Evolutionary conservation across 2,113 vertebrate genomes (phyloP).

Genomic region (Thryonomys swinderianus): DNA sequence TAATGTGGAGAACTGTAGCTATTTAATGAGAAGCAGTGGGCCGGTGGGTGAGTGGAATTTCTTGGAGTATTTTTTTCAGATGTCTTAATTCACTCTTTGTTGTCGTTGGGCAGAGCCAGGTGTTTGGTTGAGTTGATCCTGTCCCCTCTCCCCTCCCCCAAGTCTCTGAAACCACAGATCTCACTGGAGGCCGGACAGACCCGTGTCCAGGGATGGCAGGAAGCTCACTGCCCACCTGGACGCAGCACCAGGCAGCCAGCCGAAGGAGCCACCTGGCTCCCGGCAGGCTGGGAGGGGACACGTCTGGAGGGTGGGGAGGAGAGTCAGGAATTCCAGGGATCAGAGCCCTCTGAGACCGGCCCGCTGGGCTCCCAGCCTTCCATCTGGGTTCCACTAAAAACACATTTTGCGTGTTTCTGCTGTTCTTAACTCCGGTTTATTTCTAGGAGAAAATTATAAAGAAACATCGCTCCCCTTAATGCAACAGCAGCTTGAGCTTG

Average conservation of each 20-base stretch:
- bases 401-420: slow-evolving; percentile 82
- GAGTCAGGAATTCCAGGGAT: slow-evolving; percentile 72
- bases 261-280: not conserved
- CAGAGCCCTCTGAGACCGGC: slow-evolving; percentile 71
- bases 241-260: not conserved
- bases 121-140: slow-evolving; percentile 67
- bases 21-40: slow-evolving; percentile 80
- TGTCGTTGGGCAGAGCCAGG: slow-evolving; percentile 76
- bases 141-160: slow-evolving; percentile 35
- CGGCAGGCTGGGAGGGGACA: not conserved
- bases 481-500: slow-evolving; percentile 60
- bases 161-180: slow-evolving; percentile 62
- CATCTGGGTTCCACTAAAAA: slow-evolving; percentile 84
- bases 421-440: slow-evolving; percentile 80
- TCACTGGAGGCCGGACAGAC: slow-evolving; percentile 50
- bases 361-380: slow-evolving; percentile 75
- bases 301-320: not conserved
- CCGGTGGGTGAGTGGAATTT: slow-evolving; percentile 79
- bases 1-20: slow-evolving; percentile 71
- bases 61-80: slow-evolving; percentile 80
- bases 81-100: slow-evolving; percentile 80
- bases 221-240: not conserved
- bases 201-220: not conserved
- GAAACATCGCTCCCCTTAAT: slow-evolving; percentile 74
- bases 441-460: slow-evolving; percentile 80